phyloP scores from a whole-genome alignment of 1,140 invertebrate species.

The Pseudomyrmex cubaensis region DNA sequence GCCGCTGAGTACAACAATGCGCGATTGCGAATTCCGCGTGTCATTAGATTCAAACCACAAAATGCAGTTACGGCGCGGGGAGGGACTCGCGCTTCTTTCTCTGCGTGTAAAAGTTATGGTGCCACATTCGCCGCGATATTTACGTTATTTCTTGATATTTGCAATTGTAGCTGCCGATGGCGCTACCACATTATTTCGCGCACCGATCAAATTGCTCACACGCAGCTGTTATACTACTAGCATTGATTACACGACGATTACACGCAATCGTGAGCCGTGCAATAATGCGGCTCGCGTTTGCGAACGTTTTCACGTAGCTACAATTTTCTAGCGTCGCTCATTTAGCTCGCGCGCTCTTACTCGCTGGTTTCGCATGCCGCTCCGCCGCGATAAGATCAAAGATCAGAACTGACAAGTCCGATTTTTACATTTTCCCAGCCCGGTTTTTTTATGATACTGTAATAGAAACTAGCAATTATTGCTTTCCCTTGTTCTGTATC shows the following conservation, averaged over 20 bases:
- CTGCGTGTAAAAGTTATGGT: slow-evolving; percentile 51
- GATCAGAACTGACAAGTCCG: slow-evolving; percentile 28
- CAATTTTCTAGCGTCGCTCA: slow-evolving; percentile 39
- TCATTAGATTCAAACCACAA: slow-evolving; percentile 57
- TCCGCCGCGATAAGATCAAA: slow-evolving; percentile 18
- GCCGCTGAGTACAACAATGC: slow-evolving; percentile 46
- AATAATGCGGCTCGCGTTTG: slow-evolving; percentile 21
- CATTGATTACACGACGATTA: slow-evolving; percentile 66
- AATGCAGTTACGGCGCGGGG: slow-evolving; percentile 33
- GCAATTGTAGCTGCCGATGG: background rate
- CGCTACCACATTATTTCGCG: slow-evolving; percentile 29
- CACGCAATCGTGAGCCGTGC: slow-evolving; percentile 54
- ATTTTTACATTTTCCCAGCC: slow-evolving; percentile 5
- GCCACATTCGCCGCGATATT: slow-evolving; percentile 53
- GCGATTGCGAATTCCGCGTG: slow-evolving; percentile 57
- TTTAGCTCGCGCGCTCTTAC: slow-evolving; percentile 25
- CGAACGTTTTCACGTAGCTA: slow-evolving; percentile 49
- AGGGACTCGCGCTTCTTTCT: slow-evolving; percentile 39
- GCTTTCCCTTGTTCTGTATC: too few relatives aligned
- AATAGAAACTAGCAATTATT: background rate
- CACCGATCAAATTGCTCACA: slow-evolving; percentile 58
- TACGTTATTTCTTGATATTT: slow-evolving; percentile 44
- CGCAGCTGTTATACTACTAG: slow-evolving; percentile 24
- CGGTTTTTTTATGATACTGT: too few relatives aligned
- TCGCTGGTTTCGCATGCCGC: background rate